Percentiles rank a stretch among this genome's conserved stretches.
Evolutionary conservation across 2,113 vertebrate species (phyloP).

Genomic region (Rafetus swinhoei): DNA sequence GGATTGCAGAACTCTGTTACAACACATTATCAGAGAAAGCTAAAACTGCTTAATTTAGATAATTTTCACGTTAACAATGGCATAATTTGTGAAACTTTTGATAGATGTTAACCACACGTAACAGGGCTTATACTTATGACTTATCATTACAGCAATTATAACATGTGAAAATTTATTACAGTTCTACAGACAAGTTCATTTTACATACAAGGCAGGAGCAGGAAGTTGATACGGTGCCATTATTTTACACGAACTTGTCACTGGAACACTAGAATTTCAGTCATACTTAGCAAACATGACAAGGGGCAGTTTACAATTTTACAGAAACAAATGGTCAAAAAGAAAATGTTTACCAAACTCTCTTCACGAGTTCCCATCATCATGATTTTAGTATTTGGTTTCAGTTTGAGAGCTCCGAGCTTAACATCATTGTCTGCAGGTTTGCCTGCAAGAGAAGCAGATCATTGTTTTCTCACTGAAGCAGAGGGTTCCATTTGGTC

Average conservation of each 20-base stretch:
- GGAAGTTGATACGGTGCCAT: background rate
- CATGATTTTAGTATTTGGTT: slow-evolving; percentile 99
- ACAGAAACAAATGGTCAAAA: slow-evolving; percentile 59
- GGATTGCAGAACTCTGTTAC: background rate
- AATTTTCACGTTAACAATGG: background rate
- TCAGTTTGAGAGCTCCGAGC: slow-evolving; percentile 94
- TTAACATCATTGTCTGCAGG: slow-evolving; percentile 96
- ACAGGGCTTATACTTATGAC: background rate
- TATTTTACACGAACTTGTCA: background rate
- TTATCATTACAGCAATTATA: background rate
- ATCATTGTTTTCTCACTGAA: slow-evolving; percentile 61
- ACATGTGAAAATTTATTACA: background rate
- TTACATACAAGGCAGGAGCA: background rate
- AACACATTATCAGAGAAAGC: background rate
- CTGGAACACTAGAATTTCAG: background rate
- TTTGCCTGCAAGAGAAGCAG: slow-evolving; percentile 87
- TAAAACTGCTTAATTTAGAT: background rate
- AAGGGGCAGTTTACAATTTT: slow-evolving; percentile 9
- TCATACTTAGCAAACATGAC: background rate
- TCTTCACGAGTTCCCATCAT: slow-evolving; percentile 99
- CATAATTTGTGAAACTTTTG: background rate
- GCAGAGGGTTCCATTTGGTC: slow-evolving; percentile 6
- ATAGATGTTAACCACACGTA: background rate
- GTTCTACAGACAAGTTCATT: background rate
- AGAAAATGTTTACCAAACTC: slow-evolving; percentile 88